phyloP scores from a whole-genome alignment of 1,140 invertebrate genomes.

The Helicoverpa armigera region DNA sequence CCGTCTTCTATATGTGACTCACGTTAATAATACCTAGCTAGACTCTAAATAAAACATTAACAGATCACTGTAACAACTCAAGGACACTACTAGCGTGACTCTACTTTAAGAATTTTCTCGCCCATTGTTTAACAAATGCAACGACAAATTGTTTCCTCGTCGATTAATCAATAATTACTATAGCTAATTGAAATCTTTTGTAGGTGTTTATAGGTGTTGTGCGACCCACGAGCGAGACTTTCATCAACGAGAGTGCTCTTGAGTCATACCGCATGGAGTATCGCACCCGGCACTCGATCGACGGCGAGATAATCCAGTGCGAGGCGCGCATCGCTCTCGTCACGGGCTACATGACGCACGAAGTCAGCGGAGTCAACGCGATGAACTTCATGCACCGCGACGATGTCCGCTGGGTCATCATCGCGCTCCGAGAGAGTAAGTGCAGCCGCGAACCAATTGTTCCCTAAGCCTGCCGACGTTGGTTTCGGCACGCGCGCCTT shows the following conservation, averaged over 20 bases:
- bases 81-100: neutral
- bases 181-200: slow-evolving; percentile 48
- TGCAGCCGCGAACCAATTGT: slow-evolving; percentile 53
- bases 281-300: slow-evolving; percentile 93
- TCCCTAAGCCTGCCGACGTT: neutral
- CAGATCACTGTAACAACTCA: neutral
- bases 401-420: slow-evolving; percentile 93
- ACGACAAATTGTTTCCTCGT: neutral
- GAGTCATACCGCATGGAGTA: slow-evolving; percentile 94
- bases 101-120: neutral
- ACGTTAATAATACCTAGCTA: too few species aligned
- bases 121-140: neutral
- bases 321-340: slow-evolving; percentile 95
- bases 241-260: slow-evolving; percentile 89
- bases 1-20: too few species aligned
- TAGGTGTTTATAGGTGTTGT: slow-evolving; percentile 91
- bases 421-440: slow-evolving; percentile 94
- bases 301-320: slow-evolving; percentile 94
- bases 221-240: slow-evolving; percentile 89
- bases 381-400: slow-evolving; percentile 95
- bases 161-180: slow-evolving; percentile 14
- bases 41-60: neutral
- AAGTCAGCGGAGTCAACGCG: slow-evolving; percentile 93
- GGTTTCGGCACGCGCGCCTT: neutral
- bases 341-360: slow-evolving; percentile 94